phyloP scores from a whole-genome alignment of 2,113 vertebrate species.

The Chaetorhynchus papuensis region DNA sequence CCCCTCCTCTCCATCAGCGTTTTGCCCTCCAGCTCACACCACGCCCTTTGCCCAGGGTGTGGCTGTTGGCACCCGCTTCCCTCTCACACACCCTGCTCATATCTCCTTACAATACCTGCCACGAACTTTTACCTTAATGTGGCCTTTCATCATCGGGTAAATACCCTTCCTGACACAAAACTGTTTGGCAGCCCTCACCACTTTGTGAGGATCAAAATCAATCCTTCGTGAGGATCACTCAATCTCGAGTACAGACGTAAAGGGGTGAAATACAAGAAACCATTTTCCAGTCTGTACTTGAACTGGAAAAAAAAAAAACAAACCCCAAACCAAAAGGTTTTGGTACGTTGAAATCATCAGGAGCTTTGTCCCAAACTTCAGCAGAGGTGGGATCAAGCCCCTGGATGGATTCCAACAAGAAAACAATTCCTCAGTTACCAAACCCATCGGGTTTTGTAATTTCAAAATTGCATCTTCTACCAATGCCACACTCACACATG shows the following conservation, averaged over 20 bases:
- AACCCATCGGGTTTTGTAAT: not conserved
- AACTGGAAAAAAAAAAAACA: not conserved
- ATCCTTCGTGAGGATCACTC: not conserved
- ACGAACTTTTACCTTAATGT: not conserved
- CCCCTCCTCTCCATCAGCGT: fast-evolving
- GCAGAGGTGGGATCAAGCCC: not conserved
- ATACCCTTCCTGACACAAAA: not conserved
- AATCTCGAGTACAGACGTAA: not conserved
- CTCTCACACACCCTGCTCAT: not conserved
- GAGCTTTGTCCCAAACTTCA: not conserved
- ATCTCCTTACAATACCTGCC: not conserved
- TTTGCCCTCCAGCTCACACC: not conserved
- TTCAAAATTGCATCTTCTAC: not conserved
- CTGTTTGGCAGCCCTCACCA: fast-evolving
- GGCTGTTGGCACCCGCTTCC: not conserved
- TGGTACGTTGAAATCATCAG: not conserved
- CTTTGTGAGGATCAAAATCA: too few species aligned
- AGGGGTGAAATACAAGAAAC: not conserved
- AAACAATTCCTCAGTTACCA: not conserved
- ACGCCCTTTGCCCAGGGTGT: not conserved
- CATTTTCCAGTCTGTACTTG: not conserved
- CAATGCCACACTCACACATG: fast-evolving
- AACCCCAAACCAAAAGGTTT: not conserved
- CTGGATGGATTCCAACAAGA: not conserved
- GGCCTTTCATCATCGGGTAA: not conserved